These are phyloP conservation scores for Trogon melanurus DNA, from an alignment of 2,113 vertebrate genomes.

Conservation along the genomic window DNA sequence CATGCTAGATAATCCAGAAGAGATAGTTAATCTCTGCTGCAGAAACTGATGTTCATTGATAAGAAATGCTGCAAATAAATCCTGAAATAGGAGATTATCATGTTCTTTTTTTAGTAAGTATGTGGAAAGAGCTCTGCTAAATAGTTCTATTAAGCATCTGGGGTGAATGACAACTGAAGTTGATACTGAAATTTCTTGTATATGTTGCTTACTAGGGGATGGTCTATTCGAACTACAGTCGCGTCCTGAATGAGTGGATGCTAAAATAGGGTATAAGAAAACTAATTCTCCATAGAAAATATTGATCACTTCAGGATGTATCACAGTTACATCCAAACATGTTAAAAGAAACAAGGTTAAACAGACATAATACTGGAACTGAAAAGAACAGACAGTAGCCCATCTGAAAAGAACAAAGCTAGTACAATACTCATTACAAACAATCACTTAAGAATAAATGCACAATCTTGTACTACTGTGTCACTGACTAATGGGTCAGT, in stretches of 20 bases:
- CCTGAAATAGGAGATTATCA: slow-evolving; percentile 50
- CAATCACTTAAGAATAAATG: neutral
- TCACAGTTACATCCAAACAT: neutral
- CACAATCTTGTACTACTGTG: neutral
- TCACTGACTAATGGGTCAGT: neutral
- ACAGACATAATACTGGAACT: neutral
- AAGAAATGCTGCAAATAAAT: slow-evolving; percentile 23
- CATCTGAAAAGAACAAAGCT: neutral
- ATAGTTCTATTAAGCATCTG: neutral
- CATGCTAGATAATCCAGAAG: neutral
- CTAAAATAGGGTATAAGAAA: neutral
- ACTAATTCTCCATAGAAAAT: neutral
- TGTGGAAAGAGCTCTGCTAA: neutral
- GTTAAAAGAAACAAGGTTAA: neutral
- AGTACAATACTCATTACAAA: neutral
- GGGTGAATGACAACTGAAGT: neutral
- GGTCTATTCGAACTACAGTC: neutral
- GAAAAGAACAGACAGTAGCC: neutral
- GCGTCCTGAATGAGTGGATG: neutral
- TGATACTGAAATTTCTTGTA: neutral
- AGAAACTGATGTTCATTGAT: slow-evolving; percentile 13
- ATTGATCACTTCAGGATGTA: neutral
- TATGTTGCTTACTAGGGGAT: neutral
- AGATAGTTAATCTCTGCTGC: slow-evolving; percentile 30
- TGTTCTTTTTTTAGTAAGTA: slow-evolving; percentile 1